A percentile compares a stretch with the other conserved stretches of the same genome.
These are phyloP conservation scores for Drosophila guanche DNA, from an alignment of 1,140 invertebrate genomes.

Conservation along the genomic window DNA sequence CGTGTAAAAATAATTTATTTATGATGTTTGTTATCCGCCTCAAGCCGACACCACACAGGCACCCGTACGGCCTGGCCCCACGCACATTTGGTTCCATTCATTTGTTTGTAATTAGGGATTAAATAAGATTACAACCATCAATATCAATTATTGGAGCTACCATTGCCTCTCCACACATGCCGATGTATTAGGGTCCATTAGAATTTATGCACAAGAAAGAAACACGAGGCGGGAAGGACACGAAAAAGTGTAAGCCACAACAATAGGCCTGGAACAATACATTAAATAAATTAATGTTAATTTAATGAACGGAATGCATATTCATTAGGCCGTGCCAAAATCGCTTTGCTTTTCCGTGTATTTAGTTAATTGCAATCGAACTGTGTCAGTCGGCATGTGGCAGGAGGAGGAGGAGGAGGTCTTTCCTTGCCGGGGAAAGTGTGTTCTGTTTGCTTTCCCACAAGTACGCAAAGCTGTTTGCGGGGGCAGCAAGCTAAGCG, in stretches of 20 bases:
- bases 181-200: slow-evolving; percentile 76
- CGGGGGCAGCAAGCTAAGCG: slow-evolving; percentile 8
- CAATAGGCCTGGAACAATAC: slow-evolving; percentile 66
- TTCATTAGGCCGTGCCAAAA: slow-evolving; percentile 61
- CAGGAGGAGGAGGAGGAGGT: neutral
- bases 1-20: slow-evolving; percentile 55
- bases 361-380: slow-evolving; percentile 80
- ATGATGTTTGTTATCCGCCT: slow-evolving; percentile 56
- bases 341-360: slow-evolving; percentile 45
- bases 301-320: slow-evolving; percentile 80
- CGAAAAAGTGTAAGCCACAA: slow-evolving; percentile 16
- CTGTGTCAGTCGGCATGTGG: slow-evolving; percentile 8
- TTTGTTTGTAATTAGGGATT: slow-evolving; percentile 81
- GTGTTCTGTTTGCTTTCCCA: slow-evolving; percentile 12
- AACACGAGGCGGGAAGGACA: slow-evolving; percentile 5
- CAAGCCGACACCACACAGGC: slow-evolving; percentile 6
- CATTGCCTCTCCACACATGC: slow-evolving; percentile 30
- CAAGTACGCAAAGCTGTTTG: slow-evolving; percentile 21
- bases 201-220: slow-evolving; percentile 66
- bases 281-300: slow-evolving; percentile 80
- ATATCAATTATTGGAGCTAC: slow-evolving; percentile 74
- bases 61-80: slow-evolving; percentile 1
- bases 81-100: slow-evolving; percentile 56
- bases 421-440: slow-evolving; percentile 8
- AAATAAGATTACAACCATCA: slow-evolving; percentile 80